Evolutionary conservation across 2,888 invertebrate species (phyloP), one percentile per base, ranked within the genome.

Genomic region (Sabatieria punctata): DNA sequence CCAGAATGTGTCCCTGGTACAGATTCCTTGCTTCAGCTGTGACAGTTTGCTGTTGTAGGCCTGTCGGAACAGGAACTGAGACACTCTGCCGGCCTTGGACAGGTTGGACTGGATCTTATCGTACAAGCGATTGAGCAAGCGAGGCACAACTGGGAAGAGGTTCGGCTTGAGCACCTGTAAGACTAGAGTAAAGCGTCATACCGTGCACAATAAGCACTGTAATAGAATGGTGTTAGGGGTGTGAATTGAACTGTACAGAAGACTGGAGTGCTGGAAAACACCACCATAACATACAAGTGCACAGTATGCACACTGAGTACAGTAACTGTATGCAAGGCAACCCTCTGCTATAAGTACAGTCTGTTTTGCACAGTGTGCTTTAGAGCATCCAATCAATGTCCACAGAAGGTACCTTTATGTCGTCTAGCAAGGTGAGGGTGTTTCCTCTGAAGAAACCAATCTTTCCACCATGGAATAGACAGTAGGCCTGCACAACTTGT

Each of bases 381-480:
- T 37, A 37, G 4, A n/a, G 18, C 8, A 37, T n/a, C 19, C 13
- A 37, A 15, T 6, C 37, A 13, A 37, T 19, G 18, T 6, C 18
- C 13, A 39, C 39, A 39, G n/a, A 13, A 21, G 23, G 11, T 4
- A 41, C 82, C 66, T 80, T 82, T 71, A 93, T 78, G 64, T 95
- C 93, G 51, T 70, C 71, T 56, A 68, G 62, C 52, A 95, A 70
- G 57, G 78, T 75, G 59, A 80, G 77, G 50, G 91, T 84, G 68
- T 91, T 85, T 4, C 91, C 93, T 50, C 81, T 77, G 71, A 82
- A 93, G 73, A 89, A 95, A 23, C 93, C 95, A 22, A 95, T 84
- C n/a, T 81, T 76, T 45, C 84, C 91, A 50, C 95, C 93, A 23
- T 55, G 51, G 25, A 48, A 43, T 6, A 63, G 8, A 15, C 30